Evolutionary conservation across 2,113 vertebrate species (phyloP).

Genomic region (Phasianus colchicus): DNA sequence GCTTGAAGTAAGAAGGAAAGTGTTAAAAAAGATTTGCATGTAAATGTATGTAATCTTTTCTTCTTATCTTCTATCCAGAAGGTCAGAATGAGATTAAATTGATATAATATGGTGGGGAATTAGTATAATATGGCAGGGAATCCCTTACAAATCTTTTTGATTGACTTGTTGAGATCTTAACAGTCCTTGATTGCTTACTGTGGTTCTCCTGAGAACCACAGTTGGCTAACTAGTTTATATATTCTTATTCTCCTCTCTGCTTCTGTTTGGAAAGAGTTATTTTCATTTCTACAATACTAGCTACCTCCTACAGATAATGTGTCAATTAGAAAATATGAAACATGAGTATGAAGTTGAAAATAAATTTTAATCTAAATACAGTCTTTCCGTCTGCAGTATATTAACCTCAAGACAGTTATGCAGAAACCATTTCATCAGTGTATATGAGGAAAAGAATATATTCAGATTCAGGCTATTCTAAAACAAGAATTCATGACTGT

Average conservation of each 20-base stretch:
- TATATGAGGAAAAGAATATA: not conserved
- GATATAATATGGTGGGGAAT: not conserved
- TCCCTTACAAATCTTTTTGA: not conserved
- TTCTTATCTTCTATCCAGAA: not conserved
- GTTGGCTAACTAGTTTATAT: not conserved
- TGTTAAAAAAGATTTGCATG: not conserved
- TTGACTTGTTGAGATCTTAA: not conserved
- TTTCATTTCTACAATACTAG: not conserved
- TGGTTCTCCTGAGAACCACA: not conserved
- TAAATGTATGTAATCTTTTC: not conserved
- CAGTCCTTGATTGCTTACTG: not conserved
- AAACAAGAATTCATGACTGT: not conserved
- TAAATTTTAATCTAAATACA: not conserved
- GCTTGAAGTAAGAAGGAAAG: not conserved
- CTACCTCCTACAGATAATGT: not conserved
- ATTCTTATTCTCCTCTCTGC: not conserved
- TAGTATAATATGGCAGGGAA: not conserved
- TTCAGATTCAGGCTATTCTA: not conserved
- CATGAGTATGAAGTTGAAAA: not conserved
- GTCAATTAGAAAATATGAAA: not conserved
- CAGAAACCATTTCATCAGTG: not conserved
- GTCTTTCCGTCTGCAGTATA: not conserved
- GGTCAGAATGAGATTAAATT: not conserved
- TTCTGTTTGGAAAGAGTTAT: not conserved
- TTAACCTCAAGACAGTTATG: not conserved